Evolutionary conservation across 23 tunicate genomes (phyloP).

Genomic region (Halocynthia roretzi): DNA sequence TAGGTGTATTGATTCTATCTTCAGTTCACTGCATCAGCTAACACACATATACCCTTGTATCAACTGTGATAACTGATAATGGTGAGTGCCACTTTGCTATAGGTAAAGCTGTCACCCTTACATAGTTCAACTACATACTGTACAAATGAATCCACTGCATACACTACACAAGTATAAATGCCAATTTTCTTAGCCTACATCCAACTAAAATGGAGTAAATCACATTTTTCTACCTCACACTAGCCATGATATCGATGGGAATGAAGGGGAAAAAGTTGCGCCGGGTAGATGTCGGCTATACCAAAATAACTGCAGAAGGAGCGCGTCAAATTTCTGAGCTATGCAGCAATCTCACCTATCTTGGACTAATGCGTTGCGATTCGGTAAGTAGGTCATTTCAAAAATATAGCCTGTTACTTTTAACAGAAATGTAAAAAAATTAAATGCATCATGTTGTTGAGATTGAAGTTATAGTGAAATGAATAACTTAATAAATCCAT

Average conservation of each 20-base stretch:
- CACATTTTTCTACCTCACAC: too few relatives aligned
- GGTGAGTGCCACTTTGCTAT: not conserved
- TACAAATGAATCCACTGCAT: too few relatives aligned
- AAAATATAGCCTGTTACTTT: too few relatives aligned
- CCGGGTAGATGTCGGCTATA: slow-evolving; percentile 31
- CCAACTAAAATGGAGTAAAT: too few relatives aligned
- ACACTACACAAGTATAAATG: too few relatives aligned
- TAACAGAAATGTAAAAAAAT: too few relatives aligned
- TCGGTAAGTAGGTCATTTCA: slow-evolving; percentile 1
- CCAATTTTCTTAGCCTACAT: too few relatives aligned
- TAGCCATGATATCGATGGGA: slow-evolving; percentile 29
- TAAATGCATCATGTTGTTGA: too few relatives aligned
- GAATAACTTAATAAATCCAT: too few relatives aligned
- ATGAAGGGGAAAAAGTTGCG: slow-evolving; percentile 22
- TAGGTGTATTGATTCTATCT: slow-evolving; percentile 7
- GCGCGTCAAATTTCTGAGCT: slow-evolving; percentile 26
- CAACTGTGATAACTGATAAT: slow-evolving; percentile 8
- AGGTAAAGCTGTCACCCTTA: too few relatives aligned
- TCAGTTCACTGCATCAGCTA: not conserved
- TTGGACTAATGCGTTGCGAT: slow-evolving; percentile 45
- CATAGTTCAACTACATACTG: too few relatives aligned
- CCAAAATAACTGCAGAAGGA: slow-evolving; percentile 38
- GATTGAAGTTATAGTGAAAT: too few relatives aligned
- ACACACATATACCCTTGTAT: slow-evolving; percentile 1
- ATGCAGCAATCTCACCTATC: slow-evolving; percentile 17